Conservation (phyloP, 2,888 invertebrate genomes). For the Shargacucullia verbasci region DNA sequence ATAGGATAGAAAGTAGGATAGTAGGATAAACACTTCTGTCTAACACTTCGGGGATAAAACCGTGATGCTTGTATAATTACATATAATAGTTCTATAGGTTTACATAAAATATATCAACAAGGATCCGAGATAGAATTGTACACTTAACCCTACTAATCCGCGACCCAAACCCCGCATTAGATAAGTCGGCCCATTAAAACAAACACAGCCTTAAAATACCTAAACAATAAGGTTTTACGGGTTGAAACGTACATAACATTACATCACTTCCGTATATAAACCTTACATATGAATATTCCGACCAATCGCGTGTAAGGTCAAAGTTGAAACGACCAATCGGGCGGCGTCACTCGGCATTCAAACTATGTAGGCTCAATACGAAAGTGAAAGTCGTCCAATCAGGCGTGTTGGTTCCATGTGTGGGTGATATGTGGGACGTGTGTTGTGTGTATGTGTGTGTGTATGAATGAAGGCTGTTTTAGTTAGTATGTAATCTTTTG, state of each 20-base stretch:
- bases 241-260: slow-evolving; percentile 51
- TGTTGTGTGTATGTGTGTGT: slow-evolving; percentile 65
- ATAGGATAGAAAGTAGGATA: no score
- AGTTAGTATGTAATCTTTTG: slow-evolving; percentile 56
- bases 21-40: no score
- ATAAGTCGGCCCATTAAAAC: slow-evolving; percentile 53
- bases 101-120: neutral
- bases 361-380: slow-evolving; percentile 85
- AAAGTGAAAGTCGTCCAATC: slow-evolving; percentile 86
- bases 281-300: slow-evolving; percentile 74
- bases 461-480: slow-evolving; percentile 71
- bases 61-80: no score
- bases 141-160: slow-evolving; percentile 42
- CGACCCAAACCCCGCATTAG: slow-evolving; percentile 22
- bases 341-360: slow-evolving; percentile 73
- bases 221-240: slow-evolving; percentile 59
- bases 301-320: slow-evolving; percentile 72
- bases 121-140: slow-evolving; percentile 1
- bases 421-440: slow-evolving; percentile 68
- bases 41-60: no score
- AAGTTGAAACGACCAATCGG: slow-evolving; percentile 73
- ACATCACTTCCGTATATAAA: slow-evolving; percentile 58
- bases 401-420: slow-evolving; percentile 66
- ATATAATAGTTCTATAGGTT: no score
- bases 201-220: slow-evolving; percentile 57